Base-by-base conservation (phyloP, 2,113 vertebrate species). In the Phalacrocorax pelagicus region DNA sequence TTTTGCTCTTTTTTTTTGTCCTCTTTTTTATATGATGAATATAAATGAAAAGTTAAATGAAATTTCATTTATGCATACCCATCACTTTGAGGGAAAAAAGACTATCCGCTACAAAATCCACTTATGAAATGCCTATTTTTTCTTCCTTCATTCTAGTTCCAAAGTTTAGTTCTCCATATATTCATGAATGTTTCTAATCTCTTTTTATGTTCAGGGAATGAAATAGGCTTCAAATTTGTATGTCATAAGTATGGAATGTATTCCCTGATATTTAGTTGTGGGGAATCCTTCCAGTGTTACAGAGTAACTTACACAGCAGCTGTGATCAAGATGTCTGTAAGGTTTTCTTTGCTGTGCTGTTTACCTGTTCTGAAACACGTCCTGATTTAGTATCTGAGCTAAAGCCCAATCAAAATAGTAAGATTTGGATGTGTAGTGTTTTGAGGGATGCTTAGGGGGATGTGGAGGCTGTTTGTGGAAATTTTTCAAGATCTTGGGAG, bases 211-310 rank as follows among this genome's bases (percentile, higher is more conserved):
- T 97, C 26, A 2, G 59, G 46, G 95, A 95, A 94, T 91, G 82
- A 92, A 94, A 79, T 65, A 80, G 77, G 51, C 55, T 94, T 97
- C 80, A 92, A 88, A 94, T 95, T 95, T 88, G 84, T 97, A 83
- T 92, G 94, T 97, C 94, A 95, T 95, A 94, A 97, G 71, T 89
- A 91, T 97, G 96, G 97, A 98, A 98, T 97, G 96, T 93, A 88
- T 86, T 94, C 88, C 67, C 87, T 95, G 88, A 92, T 92, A 92
- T 93, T 95, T 91, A 85, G 77, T 92, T 93, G 73, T 92, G 86
- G 94, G 83, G 90, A 97, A 97, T 95, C 90, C 90, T 96, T 97
- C 83, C 91, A 95, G 62, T 93, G 81, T 52, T 94, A 57, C 63
- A 77, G 73, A 90, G 46, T 71, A 80, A 83, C 61, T 95, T 91